Percentiles rank a stretch among this genome's conserved stretches.
phyloP scores from a whole-genome alignment of 2,797 vertebrate genomes.

The Poeciliopsis infans region DNA sequence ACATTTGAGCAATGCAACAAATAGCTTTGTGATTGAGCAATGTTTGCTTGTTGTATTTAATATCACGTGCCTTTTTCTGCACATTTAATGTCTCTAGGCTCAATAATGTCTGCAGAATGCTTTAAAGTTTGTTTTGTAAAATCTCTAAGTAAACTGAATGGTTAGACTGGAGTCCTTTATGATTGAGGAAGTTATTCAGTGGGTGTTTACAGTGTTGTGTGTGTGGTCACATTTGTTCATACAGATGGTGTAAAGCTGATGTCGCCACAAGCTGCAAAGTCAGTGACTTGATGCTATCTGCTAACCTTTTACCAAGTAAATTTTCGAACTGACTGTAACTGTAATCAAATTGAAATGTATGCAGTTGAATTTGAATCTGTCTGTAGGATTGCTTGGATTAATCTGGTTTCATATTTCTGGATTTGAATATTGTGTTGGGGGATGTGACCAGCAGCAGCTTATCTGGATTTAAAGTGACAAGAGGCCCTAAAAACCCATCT shows the following conservation, averaged over 20 bases:
- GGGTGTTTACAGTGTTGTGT: not conserved
- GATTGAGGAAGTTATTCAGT: not conserved
- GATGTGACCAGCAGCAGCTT: not conserved
- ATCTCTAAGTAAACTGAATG: not conserved
- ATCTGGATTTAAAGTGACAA: too few relatives aligned
- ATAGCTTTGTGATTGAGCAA: not conserved
- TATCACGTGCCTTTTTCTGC: not conserved
- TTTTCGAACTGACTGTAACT: not conserved
- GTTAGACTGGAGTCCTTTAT: not conserved
- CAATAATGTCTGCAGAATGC: not conserved
- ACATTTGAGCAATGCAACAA: conserved; percentile 1
- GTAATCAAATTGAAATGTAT: not conserved
- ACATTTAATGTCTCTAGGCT: not conserved
- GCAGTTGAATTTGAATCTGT: not conserved
- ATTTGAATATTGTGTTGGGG: not conserved
- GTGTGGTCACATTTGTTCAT: not conserved
- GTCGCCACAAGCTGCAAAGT: not conserved
- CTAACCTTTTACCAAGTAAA: not conserved
- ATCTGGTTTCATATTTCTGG: not conserved
- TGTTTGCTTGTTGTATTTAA: not conserved
- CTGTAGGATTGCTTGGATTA: not conserved
- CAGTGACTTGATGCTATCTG: not conserved
- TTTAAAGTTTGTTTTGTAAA: not conserved
- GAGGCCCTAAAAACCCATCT: too few relatives aligned
- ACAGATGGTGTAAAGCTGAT: not conserved